Conservation (phyloP, 2,113 vertebrate genomes). For the Phrynosoma blainvillii region DNA sequence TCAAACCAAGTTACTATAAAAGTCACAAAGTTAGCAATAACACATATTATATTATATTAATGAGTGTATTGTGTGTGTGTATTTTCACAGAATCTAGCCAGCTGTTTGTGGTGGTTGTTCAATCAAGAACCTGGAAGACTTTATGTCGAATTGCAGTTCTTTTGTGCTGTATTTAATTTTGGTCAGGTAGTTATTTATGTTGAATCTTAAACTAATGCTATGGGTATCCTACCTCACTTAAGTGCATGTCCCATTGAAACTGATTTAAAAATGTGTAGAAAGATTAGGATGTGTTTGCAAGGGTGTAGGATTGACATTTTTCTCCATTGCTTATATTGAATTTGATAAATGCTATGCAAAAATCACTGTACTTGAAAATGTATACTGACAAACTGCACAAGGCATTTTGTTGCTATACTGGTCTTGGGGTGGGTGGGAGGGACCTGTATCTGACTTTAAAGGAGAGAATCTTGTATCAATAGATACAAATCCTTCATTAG, state of each 20-base stretch:
- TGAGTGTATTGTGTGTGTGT: background rate
- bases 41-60: background rate
- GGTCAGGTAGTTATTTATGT: conserved; percentile 86
- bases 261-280: background rate
- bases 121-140: conserved; percentile 87
- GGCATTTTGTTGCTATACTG: background rate
- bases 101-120: conserved; percentile 93
- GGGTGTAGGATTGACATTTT: background rate
- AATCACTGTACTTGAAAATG: background rate
- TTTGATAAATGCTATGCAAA: background rate
- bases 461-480: background rate
- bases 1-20: background rate
- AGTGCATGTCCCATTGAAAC: background rate
- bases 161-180: conserved; percentile 93
- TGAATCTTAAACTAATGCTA: background rate
- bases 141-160: conserved; percentile 94
- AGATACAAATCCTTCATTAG: background rate
- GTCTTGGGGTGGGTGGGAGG: no score
- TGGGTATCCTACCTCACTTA: background rate
- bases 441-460: background rate
- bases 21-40: background rate
- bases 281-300: background rate
- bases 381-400: background rate
- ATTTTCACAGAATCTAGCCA: conserved; percentile 89
- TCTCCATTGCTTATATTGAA: background rate